Percentiles rank a stretch among this genome's conserved stretches.
Conservation (phyloP, 2,113 vertebrate species). For the Argyrosomus japonicus region DNA sequence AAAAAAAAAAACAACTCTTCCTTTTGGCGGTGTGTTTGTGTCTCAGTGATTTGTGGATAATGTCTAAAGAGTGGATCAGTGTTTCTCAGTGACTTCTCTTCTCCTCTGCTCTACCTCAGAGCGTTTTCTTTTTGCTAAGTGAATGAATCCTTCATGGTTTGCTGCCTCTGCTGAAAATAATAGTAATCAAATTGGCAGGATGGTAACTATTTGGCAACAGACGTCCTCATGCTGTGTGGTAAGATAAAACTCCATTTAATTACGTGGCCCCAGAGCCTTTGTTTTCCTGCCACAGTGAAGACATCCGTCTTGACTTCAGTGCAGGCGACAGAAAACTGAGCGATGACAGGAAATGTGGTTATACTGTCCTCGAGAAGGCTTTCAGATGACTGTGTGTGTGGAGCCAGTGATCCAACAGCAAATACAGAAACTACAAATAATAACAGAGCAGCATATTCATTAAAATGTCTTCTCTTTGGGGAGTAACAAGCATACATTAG, state of each 20-base stretch:
- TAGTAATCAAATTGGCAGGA: conserved; percentile 42
- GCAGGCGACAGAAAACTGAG: neutral
- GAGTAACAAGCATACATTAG: neutral
- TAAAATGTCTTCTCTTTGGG: neutral
- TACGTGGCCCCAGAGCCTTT: conserved; percentile 22
- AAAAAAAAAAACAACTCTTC: neutral
- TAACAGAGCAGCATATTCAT: conserved; percentile 4
- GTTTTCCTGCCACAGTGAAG: neutral
- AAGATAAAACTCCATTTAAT: conserved; percentile 46
- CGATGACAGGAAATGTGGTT: neutral
- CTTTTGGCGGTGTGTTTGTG: conserved; percentile 6
- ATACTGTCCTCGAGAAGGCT: neutral
- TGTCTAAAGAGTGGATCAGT: conserved; percentile 16
- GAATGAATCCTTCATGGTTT: conserved; percentile 40
- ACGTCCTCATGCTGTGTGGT: conserved; percentile 11
- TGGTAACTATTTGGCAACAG: conserved; percentile 33
- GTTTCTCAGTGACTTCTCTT: neutral
- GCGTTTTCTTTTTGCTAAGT: conserved; percentile 11
- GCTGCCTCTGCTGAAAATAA: conserved; percentile 44
- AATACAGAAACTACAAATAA: conserved; percentile 6
- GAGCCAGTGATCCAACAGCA: neutral
- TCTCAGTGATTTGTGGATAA: conserved; percentile 31
- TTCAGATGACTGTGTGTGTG: neutral
- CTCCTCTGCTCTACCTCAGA: conserved; percentile 6
- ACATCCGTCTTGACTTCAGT: neutral